These are phyloP conservation scores for Beroe forskalii DNA, from an alignment of 37 sponge, comb jelly and placozoan genomes.

Conservation along the genomic window DNA sequence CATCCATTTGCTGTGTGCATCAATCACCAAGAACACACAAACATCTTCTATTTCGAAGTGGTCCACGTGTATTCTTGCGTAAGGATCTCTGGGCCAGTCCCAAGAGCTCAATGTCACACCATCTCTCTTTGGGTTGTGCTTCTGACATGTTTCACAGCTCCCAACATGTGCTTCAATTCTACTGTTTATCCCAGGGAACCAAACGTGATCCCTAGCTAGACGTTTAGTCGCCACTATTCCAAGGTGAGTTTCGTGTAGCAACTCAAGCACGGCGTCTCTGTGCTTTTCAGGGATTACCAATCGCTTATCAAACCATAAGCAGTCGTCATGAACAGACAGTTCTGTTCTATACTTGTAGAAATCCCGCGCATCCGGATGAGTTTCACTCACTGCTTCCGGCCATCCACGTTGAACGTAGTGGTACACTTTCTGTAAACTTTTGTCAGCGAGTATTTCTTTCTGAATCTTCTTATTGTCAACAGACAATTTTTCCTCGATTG, in stretches of 20 bases:
- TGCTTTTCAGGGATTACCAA: not conserved
- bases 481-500: not conserved
- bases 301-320: not conserved
- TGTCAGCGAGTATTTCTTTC: not conserved
- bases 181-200: not conserved
- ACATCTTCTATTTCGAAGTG: not conserved
- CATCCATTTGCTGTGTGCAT: constrained; percentile 68
- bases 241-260: not conserved
- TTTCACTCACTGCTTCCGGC: not conserved
- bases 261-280: not conserved
- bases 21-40: constrained; percentile 58
- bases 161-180: not conserved
- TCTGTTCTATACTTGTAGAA: not conserved
- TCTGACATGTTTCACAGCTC: not conserved
- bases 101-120: not conserved
- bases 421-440: not conserved
- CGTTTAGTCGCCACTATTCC: not conserved
- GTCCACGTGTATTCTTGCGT: not conserved
- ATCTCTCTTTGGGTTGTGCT: not conserved
- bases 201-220: not conserved
- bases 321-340: not conserved
- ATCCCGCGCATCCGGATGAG: not conserved
- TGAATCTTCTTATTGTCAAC: not conserved
- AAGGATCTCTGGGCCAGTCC: not conserved
- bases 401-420: not conserved